Conservation (phyloP, 1,140 invertebrate genomes). For the Anthonomus grandis region DNA sequence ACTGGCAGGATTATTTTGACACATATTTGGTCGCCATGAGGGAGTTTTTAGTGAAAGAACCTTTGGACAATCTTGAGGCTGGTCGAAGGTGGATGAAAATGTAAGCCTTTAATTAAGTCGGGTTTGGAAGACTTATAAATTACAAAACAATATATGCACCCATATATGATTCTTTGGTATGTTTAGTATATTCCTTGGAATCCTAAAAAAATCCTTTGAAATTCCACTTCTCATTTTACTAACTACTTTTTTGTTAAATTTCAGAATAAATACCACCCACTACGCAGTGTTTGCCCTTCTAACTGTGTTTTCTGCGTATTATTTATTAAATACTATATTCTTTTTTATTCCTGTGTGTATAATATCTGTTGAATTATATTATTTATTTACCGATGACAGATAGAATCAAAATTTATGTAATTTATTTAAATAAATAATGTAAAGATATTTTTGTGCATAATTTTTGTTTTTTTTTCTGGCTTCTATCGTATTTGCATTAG, state of each 20-base stretch:
- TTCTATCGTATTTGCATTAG: no score
- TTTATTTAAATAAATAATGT: no score
- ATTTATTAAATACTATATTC: conserved; percentile 3
- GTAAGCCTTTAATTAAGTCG: no score
- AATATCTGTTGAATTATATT: no score
- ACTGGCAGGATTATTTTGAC: conserved; percentile 59
- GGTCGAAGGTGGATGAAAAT: not conserved
- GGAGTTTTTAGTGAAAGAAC: conserved; percentile 68
- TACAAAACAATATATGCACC: no score
- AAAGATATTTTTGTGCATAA: no score
- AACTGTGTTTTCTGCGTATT: not conserved
- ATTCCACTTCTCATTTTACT: not conserved
- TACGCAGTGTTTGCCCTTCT: not conserved
- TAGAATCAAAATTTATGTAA: no score
- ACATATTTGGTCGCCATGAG: conserved; percentile 63
- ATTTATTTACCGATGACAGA: no score
- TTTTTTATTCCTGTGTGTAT: conserved; percentile 12
- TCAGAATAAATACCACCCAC: not conserved
- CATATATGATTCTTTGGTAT: no score
- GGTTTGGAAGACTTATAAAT: no score
- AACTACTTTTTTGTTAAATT: not conserved
- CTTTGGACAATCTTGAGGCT: conserved; percentile 11
- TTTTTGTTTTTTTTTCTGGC: no score
- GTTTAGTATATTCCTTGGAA: no score
- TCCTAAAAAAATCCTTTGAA: not conserved